These are phyloP conservation scores for Dastarcus helophoroides DNA, from an alignment of 2,888 invertebrate species.

Conservation along the genomic window DNA sequence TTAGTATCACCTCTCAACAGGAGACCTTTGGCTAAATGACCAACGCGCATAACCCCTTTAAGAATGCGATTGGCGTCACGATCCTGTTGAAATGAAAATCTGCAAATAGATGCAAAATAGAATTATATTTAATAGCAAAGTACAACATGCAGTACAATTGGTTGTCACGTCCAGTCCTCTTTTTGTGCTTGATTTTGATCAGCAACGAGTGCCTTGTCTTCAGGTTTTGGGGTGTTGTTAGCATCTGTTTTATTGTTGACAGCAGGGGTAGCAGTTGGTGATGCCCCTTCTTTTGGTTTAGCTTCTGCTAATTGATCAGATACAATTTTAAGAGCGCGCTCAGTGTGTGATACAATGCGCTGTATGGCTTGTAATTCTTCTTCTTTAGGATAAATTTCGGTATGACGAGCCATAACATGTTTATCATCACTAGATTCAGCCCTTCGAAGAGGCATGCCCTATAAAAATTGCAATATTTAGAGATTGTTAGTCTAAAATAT, in stretches of 20 bases:
- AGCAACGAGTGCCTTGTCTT: constrained; percentile 27
- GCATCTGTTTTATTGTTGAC: constrained; percentile 39
- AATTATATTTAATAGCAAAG: neutral
- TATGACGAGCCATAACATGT: constrained; percentile 87
- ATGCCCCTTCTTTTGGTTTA: constrained; percentile 27
- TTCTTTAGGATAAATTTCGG: constrained; percentile 88
- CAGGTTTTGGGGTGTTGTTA: constrained; percentile 41
- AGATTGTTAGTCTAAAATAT: no score
- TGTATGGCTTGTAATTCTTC: constrained; percentile 82
- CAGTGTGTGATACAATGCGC: constrained; percentile 84
- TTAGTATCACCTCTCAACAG: constrained; percentile 79
- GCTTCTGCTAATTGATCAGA: constrained; percentile 75
- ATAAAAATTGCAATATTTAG: constrained; percentile 1
- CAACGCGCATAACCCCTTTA: constrained; percentile 95
- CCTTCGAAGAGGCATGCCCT: constrained; percentile 51
- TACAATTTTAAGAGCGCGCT: constrained; percentile 87
- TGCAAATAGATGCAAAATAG: constrained; percentile 18
- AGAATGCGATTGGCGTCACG: constrained; percentile 57
- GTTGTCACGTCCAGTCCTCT: constrained; percentile 71
- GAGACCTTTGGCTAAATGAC: constrained; percentile 80
- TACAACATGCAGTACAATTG: no score
- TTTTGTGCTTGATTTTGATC: constrained; percentile 32
- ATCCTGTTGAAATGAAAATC: constrained; percentile 57
- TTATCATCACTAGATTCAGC: constrained; percentile 93
- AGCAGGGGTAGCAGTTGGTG: constrained; percentile 13